Conservation (phyloP, 2,797 vertebrate species). For the Glossophaga mutica region DNA sequence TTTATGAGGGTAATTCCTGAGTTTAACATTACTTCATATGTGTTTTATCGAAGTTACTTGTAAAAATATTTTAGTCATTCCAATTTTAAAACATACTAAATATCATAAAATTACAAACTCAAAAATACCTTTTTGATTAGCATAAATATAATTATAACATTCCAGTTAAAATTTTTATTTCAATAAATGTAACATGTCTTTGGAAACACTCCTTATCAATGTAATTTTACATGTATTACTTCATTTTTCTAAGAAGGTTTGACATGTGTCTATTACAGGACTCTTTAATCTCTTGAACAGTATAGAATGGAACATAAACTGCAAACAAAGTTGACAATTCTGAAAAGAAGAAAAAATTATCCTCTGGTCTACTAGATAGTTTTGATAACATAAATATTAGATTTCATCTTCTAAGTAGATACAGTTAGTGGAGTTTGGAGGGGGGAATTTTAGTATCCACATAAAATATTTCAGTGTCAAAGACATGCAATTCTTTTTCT, state of each 20-base stretch:
- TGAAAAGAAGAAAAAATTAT: slow-evolving; percentile 55
- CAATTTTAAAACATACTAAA: slow-evolving; percentile 43
- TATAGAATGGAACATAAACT: slow-evolving; percentile 63
- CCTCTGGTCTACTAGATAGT: slow-evolving; percentile 56
- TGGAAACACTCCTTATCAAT: slow-evolving; percentile 44
- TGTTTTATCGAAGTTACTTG: slow-evolving; percentile 67
- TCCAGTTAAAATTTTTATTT: slow-evolving; percentile 47
- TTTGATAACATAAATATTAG: slow-evolving; percentile 47
- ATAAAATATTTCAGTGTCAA: slow-evolving; percentile 68
- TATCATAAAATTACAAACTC: slow-evolving; percentile 45
- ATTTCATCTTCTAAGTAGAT: slow-evolving; percentile 66
- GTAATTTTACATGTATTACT: slow-evolving; percentile 42
- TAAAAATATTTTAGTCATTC: slow-evolving; percentile 63
- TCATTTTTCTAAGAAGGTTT: slow-evolving; percentile 51
- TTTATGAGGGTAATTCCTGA: slow-evolving; percentile 64
- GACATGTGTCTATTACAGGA: slow-evolving; percentile 28
- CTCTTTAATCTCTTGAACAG: slow-evolving; percentile 56
- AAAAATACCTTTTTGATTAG: slow-evolving; percentile 57
- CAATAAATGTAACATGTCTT: slow-evolving; percentile 36
- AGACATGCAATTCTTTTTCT: slow-evolving; percentile 58
- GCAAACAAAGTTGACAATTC: slow-evolving; percentile 69
- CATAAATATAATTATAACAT: slow-evolving; percentile 62
- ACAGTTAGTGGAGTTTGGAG: slow-evolving; percentile 53
- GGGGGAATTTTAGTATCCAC: slow-evolving; percentile 51
- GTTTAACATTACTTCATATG: slow-evolving; percentile 56